A percentile compares a stretch with the other conserved stretches of the same genome.
phyloP scores from a whole-genome alignment of 2,888 invertebrate genomes.

The Callinectes sapidus region DNA sequence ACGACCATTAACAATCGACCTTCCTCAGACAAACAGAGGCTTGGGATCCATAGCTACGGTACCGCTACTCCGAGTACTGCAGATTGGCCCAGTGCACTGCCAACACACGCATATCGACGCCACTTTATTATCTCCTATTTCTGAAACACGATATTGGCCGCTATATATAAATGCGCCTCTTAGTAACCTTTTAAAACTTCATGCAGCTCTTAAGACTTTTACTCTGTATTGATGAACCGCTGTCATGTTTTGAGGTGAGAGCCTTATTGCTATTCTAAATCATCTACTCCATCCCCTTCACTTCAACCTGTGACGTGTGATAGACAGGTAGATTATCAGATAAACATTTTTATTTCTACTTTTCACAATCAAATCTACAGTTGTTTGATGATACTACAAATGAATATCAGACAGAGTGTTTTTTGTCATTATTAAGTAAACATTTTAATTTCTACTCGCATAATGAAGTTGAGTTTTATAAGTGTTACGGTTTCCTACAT shows the following conservation, averaged over 20 bases:
- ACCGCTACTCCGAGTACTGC: background rate
- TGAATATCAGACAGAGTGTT: no score
- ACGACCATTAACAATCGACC: background rate
- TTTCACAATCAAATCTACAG: no score
- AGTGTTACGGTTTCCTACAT: no score
- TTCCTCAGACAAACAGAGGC: background rate
- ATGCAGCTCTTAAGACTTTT: background rate
- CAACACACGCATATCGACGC: background rate
- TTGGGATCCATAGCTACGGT: background rate
- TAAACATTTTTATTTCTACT: no score
- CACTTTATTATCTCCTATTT: background rate
- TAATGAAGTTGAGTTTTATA: no score
- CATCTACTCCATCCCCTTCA: background rate
- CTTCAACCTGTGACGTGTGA: background rate
- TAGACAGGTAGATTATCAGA: background rate
- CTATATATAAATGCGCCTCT: background rate
- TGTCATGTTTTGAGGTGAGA: background rate
- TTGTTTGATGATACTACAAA: no score
- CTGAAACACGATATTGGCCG: background rate
- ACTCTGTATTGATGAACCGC: background rate
- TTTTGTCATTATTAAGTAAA: no score
- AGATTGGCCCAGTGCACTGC: background rate
- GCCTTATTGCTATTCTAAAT: background rate
- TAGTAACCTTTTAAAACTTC: background rate
- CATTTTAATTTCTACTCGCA: no score